Evolutionary conservation across 1,140 invertebrate genomes (phyloP), one percentile per base, ranked within the genome.

Genomic region (Micrasema longulum): DNA sequence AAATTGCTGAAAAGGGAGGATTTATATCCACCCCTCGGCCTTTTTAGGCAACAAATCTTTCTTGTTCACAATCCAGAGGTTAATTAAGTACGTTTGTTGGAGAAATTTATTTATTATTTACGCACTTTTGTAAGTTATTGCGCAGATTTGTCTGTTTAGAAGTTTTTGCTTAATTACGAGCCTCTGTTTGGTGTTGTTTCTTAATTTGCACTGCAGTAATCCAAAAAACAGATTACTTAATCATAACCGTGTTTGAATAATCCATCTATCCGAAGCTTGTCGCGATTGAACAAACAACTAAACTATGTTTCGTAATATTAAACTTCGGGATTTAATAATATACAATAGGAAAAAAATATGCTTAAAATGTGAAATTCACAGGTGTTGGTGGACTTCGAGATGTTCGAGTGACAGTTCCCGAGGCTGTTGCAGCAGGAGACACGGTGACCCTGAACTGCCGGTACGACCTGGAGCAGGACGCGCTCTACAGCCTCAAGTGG

Each of bases 401-500:
- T 63, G 75, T 88, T 41, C 80, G 80, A 71, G 83, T 88, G 67
- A 82, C 78, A 66, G 88, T 90, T 4, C 91, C 91, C 5, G 82
- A 86, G 50, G 89, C 89, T 36, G 90, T 91, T 18, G 84, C 85
- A 75, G 85, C 88, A 3, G 91, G 91, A 1, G 89, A 91, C 76
- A 88, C 88, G 35, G 89, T 90, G 64, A 85, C 87, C 16, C 83
- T 94, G 36, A 87, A 88, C 22, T 94, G 92, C 78, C 85, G 89
- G 74, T 94, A 92, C 83, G 91, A 93, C 62, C 83, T 93, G 18
- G 90, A 93, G 76, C 79, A 80, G 5, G 84, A 85, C 70, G 86
- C 86, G 9, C 83, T 94, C 11, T 95, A 95, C 81, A 91, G 91
- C 31, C 90, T 95, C 67, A 94, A 94, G 82, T 95, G 93, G 92